Conservation (phyloP, 37 sponge, comb jelly and placozoan species). For the Eunapius fragilis region DNA sequence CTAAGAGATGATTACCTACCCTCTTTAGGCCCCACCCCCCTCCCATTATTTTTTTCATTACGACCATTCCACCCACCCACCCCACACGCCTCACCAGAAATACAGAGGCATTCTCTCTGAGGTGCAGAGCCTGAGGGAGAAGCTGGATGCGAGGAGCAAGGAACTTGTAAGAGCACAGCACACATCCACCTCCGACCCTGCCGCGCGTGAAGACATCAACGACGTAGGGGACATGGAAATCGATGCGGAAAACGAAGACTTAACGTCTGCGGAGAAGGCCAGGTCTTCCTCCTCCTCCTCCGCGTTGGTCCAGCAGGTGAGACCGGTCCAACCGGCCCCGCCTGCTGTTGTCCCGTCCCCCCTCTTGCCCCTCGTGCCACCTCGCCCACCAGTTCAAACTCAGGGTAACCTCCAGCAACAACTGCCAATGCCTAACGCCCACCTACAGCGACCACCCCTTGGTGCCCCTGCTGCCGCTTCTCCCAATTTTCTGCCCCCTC, state of each 20-base stretch:
- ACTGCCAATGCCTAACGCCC: background rate
- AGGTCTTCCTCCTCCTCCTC: too few relatives aligned
- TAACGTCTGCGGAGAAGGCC: background rate
- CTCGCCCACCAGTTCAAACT: background rate
- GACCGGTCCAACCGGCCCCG: background rate
- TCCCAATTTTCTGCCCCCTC: too few relatives aligned
- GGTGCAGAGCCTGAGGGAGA: constrained; percentile 8
- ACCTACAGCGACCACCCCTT: background rate
- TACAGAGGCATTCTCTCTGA: constrained; percentile 30
- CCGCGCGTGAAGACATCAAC: constrained; percentile 70
- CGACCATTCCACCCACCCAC: too few relatives aligned
- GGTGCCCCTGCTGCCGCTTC: background rate
- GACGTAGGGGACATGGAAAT: constrained; percentile 92
- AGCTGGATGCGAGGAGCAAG: constrained; percentile 36
- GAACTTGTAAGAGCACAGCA: constrained; percentile 68
- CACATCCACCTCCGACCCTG: constrained; percentile 78
- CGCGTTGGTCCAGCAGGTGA: background rate
- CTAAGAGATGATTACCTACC: background rate
- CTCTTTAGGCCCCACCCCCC: background rate
- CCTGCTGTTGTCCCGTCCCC: background rate
- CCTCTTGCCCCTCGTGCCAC: background rate
- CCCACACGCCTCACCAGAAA: too few relatives aligned
- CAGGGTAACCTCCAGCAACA: background rate
- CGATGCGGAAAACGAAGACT: constrained; percentile 56
- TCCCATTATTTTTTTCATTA: background rate